These are phyloP conservation scores for Tenthredo scrophulariae DNA, from an alignment of 2,888 invertebrate genomes.

Conservation along the genomic window DNA sequence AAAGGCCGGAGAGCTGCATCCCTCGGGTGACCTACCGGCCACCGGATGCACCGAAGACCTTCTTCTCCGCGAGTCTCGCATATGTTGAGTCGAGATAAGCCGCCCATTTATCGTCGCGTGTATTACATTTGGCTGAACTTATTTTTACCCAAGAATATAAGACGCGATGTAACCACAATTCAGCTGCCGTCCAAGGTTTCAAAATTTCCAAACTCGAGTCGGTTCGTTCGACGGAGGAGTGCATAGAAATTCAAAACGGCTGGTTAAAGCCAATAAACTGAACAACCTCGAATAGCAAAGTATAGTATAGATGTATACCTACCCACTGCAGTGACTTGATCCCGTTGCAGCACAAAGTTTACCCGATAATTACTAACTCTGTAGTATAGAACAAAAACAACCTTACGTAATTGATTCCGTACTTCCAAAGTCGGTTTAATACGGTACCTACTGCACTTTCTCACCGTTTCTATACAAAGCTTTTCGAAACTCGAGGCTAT, in stretches of 20 bases:
- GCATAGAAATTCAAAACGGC: background rate
- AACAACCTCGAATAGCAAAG: background rate
- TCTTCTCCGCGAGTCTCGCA: slow-evolving; percentile 27
- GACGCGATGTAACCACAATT: background rate
- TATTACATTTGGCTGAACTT: background rate
- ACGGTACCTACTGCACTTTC: slow-evolving; percentile 5
- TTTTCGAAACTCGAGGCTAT: slow-evolving; percentile 8
- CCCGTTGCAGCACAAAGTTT: slow-evolving; percentile 2
- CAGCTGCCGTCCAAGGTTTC: no score
- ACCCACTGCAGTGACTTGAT: slow-evolving; percentile 5
- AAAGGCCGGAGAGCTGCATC: slow-evolving; percentile 34
- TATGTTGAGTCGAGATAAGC: slow-evolving; percentile 31
- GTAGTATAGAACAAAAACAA: slow-evolving; percentile 15
- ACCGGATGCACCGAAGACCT: slow-evolving; percentile 46
- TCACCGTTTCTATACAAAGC: background rate
- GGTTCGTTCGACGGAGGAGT: background rate
- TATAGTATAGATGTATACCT: background rate
- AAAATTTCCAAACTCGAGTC: background rate
- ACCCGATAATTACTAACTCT: slow-evolving; percentile 20
- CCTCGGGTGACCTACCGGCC: slow-evolving; percentile 46
- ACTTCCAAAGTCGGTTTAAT: slow-evolving; percentile 28
- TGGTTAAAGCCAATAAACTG: background rate
- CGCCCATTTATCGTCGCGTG: background rate
- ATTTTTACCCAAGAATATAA: background rate
- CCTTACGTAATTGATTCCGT: slow-evolving; percentile 24